phyloP scores from a whole-genome alignment of 2,113 vertebrate species.

The Aphelocoma coerulescens region DNA sequence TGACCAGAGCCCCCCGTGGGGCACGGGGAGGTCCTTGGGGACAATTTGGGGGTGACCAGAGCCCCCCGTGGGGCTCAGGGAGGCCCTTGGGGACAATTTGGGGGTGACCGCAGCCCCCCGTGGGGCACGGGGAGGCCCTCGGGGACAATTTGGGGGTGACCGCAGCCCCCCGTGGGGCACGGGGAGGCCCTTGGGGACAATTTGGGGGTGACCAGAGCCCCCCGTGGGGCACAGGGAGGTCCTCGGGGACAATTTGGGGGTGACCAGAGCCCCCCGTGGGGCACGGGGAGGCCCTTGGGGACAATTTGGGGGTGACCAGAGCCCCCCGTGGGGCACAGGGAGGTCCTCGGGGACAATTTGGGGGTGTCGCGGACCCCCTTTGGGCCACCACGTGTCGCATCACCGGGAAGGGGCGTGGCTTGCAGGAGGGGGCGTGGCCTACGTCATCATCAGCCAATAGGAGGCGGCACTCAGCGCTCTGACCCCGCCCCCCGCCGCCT shows the following conservation, averaged over 20 bases:
- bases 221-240: too few relatives aligned
- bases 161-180: rapidly evolving
- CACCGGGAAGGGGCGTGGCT: not conserved
- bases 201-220: rapidly evolving
- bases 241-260: too few relatives aligned
- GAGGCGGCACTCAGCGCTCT: rapidly evolving
- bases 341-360: not conserved
- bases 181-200: not conserved
- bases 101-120: too few relatives aligned
- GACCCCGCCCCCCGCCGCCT: rapidly evolving
- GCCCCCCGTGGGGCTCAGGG: not conserved
- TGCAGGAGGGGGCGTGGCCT: rapidly evolving
- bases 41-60: not conserved
- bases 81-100: not conserved
- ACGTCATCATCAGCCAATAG: rapidly evolving
- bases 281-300: rapidly evolving
- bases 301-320: not conserved
- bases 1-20: rapidly evolving
- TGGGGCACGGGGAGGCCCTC: too few relatives aligned
- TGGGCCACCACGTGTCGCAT: not conserved
- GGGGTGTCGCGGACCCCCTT: not conserved
- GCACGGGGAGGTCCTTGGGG: rapidly evolving
- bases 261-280: rapidly evolving
- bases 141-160: not conserved
- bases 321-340: not conserved